Evolutionary conservation across 2,797 vertebrate species (phyloP).

Genomic region (Oreortyx pictus): DNA sequence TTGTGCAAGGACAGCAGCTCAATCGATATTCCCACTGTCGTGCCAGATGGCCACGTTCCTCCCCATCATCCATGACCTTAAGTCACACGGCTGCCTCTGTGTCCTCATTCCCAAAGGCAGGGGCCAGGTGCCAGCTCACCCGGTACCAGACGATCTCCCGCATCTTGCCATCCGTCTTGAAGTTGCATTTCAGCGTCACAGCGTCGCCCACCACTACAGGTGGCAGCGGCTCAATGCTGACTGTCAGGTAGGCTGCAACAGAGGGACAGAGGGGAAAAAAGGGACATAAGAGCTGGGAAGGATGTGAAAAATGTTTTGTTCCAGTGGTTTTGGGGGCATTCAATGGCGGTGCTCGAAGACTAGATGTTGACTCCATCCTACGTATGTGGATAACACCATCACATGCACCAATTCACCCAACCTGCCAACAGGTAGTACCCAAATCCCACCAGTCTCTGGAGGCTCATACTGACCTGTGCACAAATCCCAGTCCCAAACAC

Average conservation of each 20-base stretch:
- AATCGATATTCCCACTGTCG: neutral
- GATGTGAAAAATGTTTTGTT: accelerated
- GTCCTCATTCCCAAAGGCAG: neutral
- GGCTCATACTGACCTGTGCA: accelerated
- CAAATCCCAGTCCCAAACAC: accelerated
- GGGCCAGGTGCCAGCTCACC: conserved; percentile 81
- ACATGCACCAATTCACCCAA: neutral
- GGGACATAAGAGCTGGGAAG: accelerated
- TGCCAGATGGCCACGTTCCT: neutral
- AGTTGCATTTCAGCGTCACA: conserved; percentile 98
- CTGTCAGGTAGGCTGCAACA: conserved; percentile 92
- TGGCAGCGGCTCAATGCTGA: conserved; percentile 96
- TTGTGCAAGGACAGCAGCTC: too few relatives aligned
- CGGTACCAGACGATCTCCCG: conserved; percentile 98
- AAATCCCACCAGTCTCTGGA: accelerated
- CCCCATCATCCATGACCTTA: neutral
- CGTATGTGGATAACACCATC: too few relatives aligned
- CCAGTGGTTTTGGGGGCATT: accelerated
- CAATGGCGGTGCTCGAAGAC: accelerated
- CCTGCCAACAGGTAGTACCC: neutral
- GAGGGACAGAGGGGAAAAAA: neutral
- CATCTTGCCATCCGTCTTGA: conserved; percentile 97
- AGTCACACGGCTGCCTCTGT: accelerated
- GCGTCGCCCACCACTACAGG: conserved; percentile 97
- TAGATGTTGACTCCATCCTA: neutral